Evolutionary conservation across 2,888 invertebrate species (phyloP), one percentile per base, ranked within the genome.

Genomic region (Morinoia aosen): DNA sequence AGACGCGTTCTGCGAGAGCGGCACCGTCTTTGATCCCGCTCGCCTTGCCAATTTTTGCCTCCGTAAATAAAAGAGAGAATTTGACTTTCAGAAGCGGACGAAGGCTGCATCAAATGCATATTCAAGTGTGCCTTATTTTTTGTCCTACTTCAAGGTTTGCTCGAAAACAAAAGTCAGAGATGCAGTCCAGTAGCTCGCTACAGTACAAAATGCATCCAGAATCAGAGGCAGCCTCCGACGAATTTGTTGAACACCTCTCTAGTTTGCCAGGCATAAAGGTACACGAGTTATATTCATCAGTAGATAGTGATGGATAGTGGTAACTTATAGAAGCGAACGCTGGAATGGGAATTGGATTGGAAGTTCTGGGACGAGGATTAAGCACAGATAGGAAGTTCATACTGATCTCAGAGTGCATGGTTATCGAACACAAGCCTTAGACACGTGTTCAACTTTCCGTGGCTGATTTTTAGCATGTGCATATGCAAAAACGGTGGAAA

Each of bases 51-150:
- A 40, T 90, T 39, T 90, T 90, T 90, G 39, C 48, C 90, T 19
- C 10, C 48, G 16, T 90, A 90, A 90, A 90, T 90, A 90, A 90
- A 90, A 90, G 40, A 48, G 40, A 39, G 19, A 90, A 90, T 90
- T 39, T 90, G 90, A 90, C 90, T 90, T 90, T 90, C 90, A 90
- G 90, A 10, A 48, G 39, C 90, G 39, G 39, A 40, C 40, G 90
- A 39, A 90, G 90, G 48, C 40, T 90, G 90, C 48, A 90, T 40
- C 90, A 90, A 90, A 90, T 90, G 90, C 90, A 48, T 48, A 90
- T 90, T 90, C 90, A 90, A 90, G 48, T 16, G 40, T 16, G 40
- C 40, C 90, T 90, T 90, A 90, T 90, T 90, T 90, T 90, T 90
- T 90, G 8, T 39, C 90, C 39, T 90, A 40, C 90, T 90, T 76